Evolutionary conservation across 2,888 invertebrate species (phyloP).

Genomic region (Tridacna crocea): DNA sequence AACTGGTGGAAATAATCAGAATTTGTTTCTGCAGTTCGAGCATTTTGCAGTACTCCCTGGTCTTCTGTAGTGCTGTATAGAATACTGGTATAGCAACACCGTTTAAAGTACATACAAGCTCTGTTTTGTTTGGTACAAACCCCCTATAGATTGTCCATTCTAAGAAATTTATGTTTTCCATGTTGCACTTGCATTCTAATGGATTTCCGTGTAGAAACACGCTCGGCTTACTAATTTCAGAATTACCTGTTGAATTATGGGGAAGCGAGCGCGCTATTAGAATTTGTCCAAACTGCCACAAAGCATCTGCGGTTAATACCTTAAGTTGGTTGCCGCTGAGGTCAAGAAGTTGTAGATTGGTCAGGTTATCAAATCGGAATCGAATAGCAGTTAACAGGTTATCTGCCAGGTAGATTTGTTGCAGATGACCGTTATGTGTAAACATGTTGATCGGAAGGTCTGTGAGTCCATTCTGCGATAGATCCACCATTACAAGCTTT

Average conservation of each 20-base stretch:
- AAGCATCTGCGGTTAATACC: neutral
- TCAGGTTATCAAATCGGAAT: conserved; percentile 26
- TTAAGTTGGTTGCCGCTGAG: conserved; percentile 14
- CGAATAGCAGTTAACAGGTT: conserved; percentile 4
- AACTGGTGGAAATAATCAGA: neutral
- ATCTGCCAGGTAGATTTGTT: conserved; percentile 11
- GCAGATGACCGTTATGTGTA: conserved; percentile 4
- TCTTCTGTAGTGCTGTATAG: neutral
- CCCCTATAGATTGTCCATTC: conserved; percentile 18
- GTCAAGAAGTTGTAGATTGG: conserved; percentile 15
- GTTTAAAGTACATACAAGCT: conserved; percentile 14
- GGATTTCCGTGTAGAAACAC: conserved; percentile 15
- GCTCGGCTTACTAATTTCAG: neutral
- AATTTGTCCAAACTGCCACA: neutral
- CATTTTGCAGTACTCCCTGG: neutral
- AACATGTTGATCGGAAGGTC: conserved; percentile 15
- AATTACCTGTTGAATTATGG: neutral
- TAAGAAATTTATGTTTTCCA: neutral
- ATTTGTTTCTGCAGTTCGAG: neutral
- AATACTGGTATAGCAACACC: neutral
- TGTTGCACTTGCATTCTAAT: conserved; percentile 18
- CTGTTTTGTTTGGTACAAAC: neutral
- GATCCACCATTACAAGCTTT: neutral
- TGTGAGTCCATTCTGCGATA: conserved; percentile 20
- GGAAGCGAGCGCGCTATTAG: neutral